Evolutionary conservation across 2,888 invertebrate species (phyloP), one percentile per base, ranked within the genome.

Genomic region (Eilema caniola): DNA sequence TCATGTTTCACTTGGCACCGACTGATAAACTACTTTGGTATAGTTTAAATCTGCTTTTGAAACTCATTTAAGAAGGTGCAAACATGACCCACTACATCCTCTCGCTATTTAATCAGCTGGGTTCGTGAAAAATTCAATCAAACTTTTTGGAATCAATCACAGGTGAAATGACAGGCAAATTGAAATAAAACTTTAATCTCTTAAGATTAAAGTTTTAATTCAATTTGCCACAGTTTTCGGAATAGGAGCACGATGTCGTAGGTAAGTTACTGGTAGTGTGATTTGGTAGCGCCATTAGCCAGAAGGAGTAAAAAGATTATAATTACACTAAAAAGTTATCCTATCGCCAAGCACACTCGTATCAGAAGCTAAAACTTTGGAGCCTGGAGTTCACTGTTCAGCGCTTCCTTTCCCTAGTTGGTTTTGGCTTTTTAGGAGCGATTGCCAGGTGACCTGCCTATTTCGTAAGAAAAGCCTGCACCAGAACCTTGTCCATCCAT

Each of bases 141-240:
- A 62, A 37, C 37, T 62, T 62, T 37, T 10, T n/a, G 8, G 16
- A 23, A 62, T 62, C 24, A 24, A 23, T 62, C 37, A 62, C n/a
- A 24, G 16, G 37, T 8, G 37, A 37, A 23, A 62, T 62, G 37
- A 62, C 24, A 62, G 37, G 14, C 37, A 16, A n/a, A n/a, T n/a
- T n/a, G n/a, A n/a, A n/a, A n/a, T n/a, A n/a, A n/a, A n/a, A n/a
- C n/a, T n/a, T n/a, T n/a, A n/a, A 16, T 37, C 23, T 24, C 3
- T 24, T 10, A 37, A 62, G 16, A 8, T 62, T 62, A 37, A 24
- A 24, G 16, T 37, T 62, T 8, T 24, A 24, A 62, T 62, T 37
- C 16, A 59, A 37, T 62, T 37, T 37, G 23, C 14, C 16, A 62
- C 14, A 62, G 37, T 23, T 37, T 37, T 14, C 23, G 16, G 16